Base-by-base conservation (phyloP, 2,888 invertebrate species). In the Idaea straminata region DNA sequence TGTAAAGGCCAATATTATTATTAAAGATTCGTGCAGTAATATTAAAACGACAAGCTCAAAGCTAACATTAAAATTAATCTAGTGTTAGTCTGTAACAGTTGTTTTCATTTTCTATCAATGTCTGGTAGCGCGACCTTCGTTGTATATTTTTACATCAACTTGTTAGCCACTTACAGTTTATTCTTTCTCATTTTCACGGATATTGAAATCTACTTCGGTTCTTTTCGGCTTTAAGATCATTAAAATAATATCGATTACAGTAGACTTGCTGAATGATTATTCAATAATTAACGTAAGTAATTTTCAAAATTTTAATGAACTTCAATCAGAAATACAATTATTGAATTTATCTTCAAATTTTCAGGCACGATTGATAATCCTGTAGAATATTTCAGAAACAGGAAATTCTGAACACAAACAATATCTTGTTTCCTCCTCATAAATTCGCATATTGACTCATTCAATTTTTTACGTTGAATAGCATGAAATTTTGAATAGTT, bases 71-170 rank as follows among this genome's bases (percentile, higher is more conserved):
- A 47, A 47, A 47, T 47, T 13, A 47, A 47, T 47, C 47, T 47
- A 47, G 47, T n/a, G 59, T 13, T 59, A 34, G 59, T 59, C 25
- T 25, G 59, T 13, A 16, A 34, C 59, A 59, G 25, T 59, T 59
- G 59, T 59, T 59, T 59, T 10, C 10, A 59, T 62, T 63, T 61
- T 47, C 62, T 65, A 65, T 63, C 35, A 65, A 62, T 66, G 62
- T 62, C 36, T n/a, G 16, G 58, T 34, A 47, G 62, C 16, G 61
- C 61, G 65, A 65, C 69, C 69, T 69, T 69, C 65, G 35, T 34
- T 65, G 65, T 65, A 61, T 69, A 69, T 69, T 69, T 69, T 62
- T 67, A 62, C 63, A 62, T 57, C 63, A 59, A 35, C 47, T 47
- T 13, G 47, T 47, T 47, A 47, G 47, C 47, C 13, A 47, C 47